Evolutionary conservation across 2,113 vertebrate species (phyloP), one percentile per base, ranked within the genome.

Genomic region (Cyrtonyx montezumae): DNA sequence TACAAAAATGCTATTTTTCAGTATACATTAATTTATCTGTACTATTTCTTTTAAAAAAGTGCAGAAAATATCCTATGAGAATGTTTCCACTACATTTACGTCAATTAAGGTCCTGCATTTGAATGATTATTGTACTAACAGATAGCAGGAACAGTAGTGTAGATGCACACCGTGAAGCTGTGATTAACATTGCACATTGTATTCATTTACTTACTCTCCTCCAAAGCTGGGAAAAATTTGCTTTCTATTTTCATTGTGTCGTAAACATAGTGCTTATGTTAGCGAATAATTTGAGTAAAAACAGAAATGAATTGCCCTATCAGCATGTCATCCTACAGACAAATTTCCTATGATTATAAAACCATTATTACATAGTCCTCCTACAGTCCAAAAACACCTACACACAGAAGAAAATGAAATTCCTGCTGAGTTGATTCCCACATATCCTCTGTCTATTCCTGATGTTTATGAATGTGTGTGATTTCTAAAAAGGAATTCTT

Each of bases 301-400:
- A 11, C 40, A 79, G 75, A 82, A 59, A 71, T 3, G 9, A 91
- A 96, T 93, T 79, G 40, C 36, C 59, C 80, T 73, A 51, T 30
- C 80, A 93, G 58, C 55, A 63, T 62, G 55, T 53, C 79, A 88
- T 88, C 40, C 51, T 79, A 89, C 71, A 79, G 62, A 51, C 84
- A 93, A 75, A 90, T 81, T 63, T 89, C 63, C 86, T 66, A 53
- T 28, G 56, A 42, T 97, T 93, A 94, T 75, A 81, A 92, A 95
- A 88, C 28, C 48, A 84, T 96, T 92, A 93, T 94, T 91, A 79
- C 8, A 2, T 91, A 93, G 90, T 96, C 96, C 94, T 94, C 94
- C 94, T 95, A 75, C 55, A 0, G 78, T 92, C 93, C 79, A 94
- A 75, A 65, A 85, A 32, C 91, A 73, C 78, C 84, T 93, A 78